Conservation (phyloP, 2,113 vertebrate genomes). For the Phaethon lepturus region DNA sequence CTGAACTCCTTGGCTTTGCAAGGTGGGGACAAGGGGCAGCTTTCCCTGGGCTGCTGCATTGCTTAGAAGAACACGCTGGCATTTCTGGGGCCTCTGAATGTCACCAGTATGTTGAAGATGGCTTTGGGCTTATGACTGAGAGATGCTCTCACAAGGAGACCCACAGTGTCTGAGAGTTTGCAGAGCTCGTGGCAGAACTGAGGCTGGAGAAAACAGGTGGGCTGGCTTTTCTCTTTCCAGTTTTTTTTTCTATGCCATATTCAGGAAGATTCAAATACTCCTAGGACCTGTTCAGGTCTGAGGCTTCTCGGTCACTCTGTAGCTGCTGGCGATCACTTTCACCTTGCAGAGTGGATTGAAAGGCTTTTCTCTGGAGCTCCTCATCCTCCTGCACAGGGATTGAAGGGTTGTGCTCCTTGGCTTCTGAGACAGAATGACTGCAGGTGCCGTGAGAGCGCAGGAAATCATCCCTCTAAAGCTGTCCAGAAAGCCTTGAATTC, state of each 20-base stretch:
- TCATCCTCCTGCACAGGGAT: background rate
- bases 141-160: background rate
- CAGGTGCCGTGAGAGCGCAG: background rate
- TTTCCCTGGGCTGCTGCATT: background rate
- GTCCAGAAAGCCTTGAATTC: conserved; percentile 40
- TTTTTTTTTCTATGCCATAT: background rate
- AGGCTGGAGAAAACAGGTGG: background rate
- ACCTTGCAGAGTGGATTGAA: background rate
- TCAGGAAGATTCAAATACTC: background rate
- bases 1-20: background rate
- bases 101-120: background rate
- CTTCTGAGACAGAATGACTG: conserved; percentile 10
- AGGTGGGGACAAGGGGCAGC: background rate
- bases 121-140: background rate
- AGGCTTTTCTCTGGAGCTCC: background rate
- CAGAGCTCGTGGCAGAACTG: background rate
- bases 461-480: conserved; percentile 49
- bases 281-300: background rate
- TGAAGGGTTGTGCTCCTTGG: background rate
- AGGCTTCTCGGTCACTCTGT: background rate
- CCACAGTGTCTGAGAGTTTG: background rate
- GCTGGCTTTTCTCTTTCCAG: background rate
- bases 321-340: background rate
- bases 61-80: background rate
- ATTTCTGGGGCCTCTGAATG: background rate